Base-by-base conservation (phyloP, 2,113 vertebrate genomes). In the Ceuthmochares aereus region DNA sequence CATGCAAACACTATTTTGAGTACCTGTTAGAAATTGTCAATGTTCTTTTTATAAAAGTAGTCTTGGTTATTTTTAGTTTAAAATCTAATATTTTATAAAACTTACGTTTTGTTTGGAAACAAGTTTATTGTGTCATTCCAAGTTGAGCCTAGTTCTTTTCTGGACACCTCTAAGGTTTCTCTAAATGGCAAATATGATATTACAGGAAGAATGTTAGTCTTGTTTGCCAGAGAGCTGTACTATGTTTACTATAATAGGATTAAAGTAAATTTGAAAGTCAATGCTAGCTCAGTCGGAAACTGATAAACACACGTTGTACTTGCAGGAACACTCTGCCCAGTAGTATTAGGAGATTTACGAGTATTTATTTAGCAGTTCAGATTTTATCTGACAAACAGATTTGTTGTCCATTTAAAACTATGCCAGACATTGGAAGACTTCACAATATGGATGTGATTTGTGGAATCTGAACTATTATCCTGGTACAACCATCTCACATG, bases 161-260 rank as follows among this genome's bases (percentile, higher is more conserved):
- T 97, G 95, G 94, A 97, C 74, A 89, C 85, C 49, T 80, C 84
- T 95, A 72, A 80, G 60, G 81, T 95, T 95, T 97, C 90, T 96
- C 95, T 97, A 89, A 90, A 95, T 94, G 95, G 89, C 91, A 84
- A 82, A 85, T 96, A 93, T 96, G 93, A 87, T 97, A 95, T 96
- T 97, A 84, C 93, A 96, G 59, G 73, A 93, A 89, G 92, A 97
- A 95, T 95, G 95, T 97, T 96, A 42, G 62, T 76, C 72, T 94
- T 93, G 80, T 95, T 95, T 97, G 96, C 97, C 96, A 97, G 95
- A 95, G 93, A 87, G 60, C 95, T 91, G 88, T 89, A 87, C 87
- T 94, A 67, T 95, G 91, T 91, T 96, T 98, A 95, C 90, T 96
- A 96, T 97, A 96, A 96, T 82, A 96, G 83, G 68, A 81, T 87